Evolutionary conservation across 2,888 invertebrate genomes (phyloP).

Genomic region (Steinernema carpocapsae): DNA sequence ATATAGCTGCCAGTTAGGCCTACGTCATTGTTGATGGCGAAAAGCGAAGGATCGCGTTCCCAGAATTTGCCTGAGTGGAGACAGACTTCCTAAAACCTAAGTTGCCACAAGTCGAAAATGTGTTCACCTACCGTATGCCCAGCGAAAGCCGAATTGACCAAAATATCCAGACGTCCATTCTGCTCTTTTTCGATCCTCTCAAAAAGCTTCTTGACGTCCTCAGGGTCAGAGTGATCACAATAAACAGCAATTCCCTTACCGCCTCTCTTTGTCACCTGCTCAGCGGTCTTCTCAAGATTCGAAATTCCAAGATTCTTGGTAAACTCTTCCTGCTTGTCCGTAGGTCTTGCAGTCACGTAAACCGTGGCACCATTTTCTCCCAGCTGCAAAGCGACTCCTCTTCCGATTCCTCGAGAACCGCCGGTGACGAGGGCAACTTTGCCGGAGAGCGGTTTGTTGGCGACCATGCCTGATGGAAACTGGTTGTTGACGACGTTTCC

Average conservation of each 20-base stretch:
- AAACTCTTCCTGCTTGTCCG: constrained; percentile 23
- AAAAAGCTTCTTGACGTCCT: constrained; percentile 68
- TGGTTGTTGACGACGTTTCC: no score
- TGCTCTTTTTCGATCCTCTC: constrained; percentile 67
- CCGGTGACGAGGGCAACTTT: constrained; percentile 60
- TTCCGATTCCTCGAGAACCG: constrained; percentile 56
- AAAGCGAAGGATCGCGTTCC: constrained; percentile 67
- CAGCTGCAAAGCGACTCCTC: constrained; percentile 66
- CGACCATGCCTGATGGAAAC: no score
- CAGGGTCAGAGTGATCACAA: constrained; percentile 69
- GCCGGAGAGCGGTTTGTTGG: constrained; percentile 40
- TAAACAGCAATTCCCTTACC: constrained; percentile 69
- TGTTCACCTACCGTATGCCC: constrained; percentile 36
- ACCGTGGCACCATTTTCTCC: constrained; percentile 70
- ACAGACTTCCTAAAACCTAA: constrained; percentile 39
- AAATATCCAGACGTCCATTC: constrained; percentile 68
- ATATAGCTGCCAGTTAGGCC: constrained; percentile 70
- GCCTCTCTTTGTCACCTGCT: constrained; percentile 67
- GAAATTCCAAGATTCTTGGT: constrained; percentile 30
- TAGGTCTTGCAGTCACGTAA: constrained; percentile 68
- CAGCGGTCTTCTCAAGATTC: constrained; percentile 42
- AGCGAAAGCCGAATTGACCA: constrained; percentile 70
- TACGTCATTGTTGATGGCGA: constrained; percentile 70
- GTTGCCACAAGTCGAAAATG: no score
- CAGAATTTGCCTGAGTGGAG: constrained; percentile 68